Evolutionary conservation across 2,888 invertebrate species (phyloP), one percentile per base, ranked within the genome.

Genomic region (Hirtodrosophila histrioides): DNA sequence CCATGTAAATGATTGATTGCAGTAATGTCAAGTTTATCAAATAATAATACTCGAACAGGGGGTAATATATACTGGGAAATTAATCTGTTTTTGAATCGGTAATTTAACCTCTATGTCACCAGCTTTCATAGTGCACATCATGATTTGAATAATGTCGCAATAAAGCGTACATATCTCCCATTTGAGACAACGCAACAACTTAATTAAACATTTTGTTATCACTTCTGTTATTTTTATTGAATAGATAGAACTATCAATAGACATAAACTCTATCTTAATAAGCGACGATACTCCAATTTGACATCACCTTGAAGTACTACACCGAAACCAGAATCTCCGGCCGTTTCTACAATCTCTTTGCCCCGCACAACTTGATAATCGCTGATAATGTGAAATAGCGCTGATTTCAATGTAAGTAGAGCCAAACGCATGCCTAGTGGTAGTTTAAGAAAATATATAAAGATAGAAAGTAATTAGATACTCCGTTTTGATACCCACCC

Each of bases 341-440:
- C 46, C 0, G 57, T 45, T 1, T 23, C 44, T 17, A 63, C 50
- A 10, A 35, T 64, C 7, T 46, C 36, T 39, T 27, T 65, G 23
- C 67, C 37, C 1, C 40, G 69, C 11, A 68, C 54, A 66, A 90
- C 54, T 24, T 85, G 62, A 55, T 75, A 89, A 10, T 84, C 64
- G 12, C 69, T 51, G 9, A 89, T 51, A 35, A 89, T 78, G n/a
- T 83, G 70, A 5, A 76, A 63, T 0, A 89, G 41, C 0, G 84
- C 86, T 3, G 81, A 78, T 45, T 90, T 89, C 4, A 84, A 41
- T 1, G 89, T 85, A 4, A 89, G 35, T 36, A 75, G 27, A 8
- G 77, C 90, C 63, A 90, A 37, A 11, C 76, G 79, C 67, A 76
- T 74, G 8, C 89, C 89, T 89, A 7, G 3, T 49, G 44, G 12